Evolutionary conservation across 2,888 invertebrate species (phyloP).

Genomic region (Antheraea yamamai): DNA sequence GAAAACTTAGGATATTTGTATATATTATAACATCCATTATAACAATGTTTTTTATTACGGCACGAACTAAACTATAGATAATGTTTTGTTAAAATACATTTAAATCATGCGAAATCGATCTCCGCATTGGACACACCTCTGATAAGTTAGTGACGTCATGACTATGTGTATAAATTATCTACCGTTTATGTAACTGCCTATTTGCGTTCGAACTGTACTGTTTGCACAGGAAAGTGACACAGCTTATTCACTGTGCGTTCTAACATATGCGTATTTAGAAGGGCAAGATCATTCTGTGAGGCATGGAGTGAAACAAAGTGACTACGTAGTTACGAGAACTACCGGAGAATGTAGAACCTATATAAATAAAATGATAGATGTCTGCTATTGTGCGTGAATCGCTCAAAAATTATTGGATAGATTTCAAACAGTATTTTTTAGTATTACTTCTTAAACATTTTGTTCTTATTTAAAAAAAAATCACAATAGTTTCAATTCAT

Average conservation of each 20-base stretch:
- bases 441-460: too few species aligned
- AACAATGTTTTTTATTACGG: neutral
- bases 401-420: too few species aligned
- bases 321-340: too few species aligned
- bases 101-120: constrained; percentile 8
- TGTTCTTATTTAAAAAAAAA: too few species aligned
- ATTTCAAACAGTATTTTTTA: too few species aligned
- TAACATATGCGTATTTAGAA: neutral
- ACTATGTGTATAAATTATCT: neutral
- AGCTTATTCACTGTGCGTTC: neutral
- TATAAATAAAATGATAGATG: too few species aligned
- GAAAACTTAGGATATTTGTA: neutral
- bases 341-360: too few species aligned
- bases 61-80: neutral
- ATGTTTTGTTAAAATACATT: neutral
- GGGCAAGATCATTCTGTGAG: neutral
- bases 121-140: neutral
- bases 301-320: too few species aligned
- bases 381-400: too few species aligned
- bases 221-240: neutral
- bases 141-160: constrained; percentile 13
- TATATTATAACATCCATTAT: neutral
- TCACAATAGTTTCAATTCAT: too few species aligned
- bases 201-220: neutral
- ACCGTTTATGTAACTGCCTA: neutral